Percentiles rank a stretch among this genome's conserved stretches.
Evolutionary conservation across 2,113 vertebrate species (phyloP).

Genomic region (Clarias gariepinus): DNA sequence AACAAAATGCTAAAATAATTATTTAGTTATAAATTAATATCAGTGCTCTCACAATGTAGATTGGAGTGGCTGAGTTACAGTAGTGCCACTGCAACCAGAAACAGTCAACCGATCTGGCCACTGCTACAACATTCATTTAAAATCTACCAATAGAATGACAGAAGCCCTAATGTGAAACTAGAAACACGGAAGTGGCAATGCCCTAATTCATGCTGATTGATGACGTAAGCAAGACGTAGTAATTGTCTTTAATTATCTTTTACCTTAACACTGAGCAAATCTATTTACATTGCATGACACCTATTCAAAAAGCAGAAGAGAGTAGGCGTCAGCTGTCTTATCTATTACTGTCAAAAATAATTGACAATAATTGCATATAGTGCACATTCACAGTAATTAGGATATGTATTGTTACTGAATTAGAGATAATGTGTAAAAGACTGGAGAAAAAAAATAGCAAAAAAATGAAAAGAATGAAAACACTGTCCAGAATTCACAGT

Average conservation of each 20-base stretch:
- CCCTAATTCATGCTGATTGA: not conserved
- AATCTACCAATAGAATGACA: not conserved
- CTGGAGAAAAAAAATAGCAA: not conserved
- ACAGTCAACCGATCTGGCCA: not conserved
- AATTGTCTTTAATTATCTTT: not conserved
- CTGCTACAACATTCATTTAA: not conserved
- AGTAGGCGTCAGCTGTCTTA: not conserved
- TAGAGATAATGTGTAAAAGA: conserved; percentile 28
- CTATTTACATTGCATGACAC: not conserved
- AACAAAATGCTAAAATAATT: not conserved
- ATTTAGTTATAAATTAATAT: not conserved
- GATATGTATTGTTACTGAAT: conserved; percentile 56
- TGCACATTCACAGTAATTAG: conserved; percentile 15
- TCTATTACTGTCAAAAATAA: not conserved
- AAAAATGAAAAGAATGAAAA: conserved; percentile 56
- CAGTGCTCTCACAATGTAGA: not conserved
- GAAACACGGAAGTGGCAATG: not conserved
- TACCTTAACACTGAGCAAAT: not conserved
- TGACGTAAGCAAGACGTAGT: not conserved
- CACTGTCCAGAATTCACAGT: conserved; percentile 68
- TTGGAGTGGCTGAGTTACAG: not conserved
- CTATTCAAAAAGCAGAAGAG: not conserved
- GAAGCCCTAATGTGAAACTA: not conserved
- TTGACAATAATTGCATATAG: not conserved
- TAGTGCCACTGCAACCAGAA: not conserved